phyloP scores from a whole-genome alignment of 2,113 vertebrate species.

The Oreochromis spilurus region DNA sequence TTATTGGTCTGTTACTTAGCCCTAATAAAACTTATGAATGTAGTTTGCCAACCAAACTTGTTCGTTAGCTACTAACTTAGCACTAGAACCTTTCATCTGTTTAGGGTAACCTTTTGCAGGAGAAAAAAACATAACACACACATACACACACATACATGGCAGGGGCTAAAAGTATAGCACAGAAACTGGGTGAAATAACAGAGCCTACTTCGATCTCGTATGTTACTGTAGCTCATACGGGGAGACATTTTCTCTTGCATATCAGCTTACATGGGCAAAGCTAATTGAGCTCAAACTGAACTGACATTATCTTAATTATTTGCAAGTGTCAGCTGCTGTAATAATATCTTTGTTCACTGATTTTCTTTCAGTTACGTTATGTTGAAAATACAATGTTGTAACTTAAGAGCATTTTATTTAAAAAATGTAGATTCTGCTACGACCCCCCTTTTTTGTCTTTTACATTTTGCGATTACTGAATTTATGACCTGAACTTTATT shows the following conservation, averaged over 20 bases:
- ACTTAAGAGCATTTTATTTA: background rate
- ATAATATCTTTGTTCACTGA: background rate
- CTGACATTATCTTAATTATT: background rate
- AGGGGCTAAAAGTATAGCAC: background rate
- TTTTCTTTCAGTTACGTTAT: background rate
- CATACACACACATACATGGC: background rate
- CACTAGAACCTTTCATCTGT: background rate
- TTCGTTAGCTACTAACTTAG: background rate
- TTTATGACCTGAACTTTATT: background rate
- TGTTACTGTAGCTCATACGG: background rate
- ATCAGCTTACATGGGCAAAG: background rate
- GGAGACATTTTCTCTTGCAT: background rate
- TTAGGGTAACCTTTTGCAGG: background rate
- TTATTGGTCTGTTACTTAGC: background rate
- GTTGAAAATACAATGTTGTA: background rate
- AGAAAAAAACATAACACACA: background rate
- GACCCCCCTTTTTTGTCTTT: background rate
- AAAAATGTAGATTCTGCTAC: background rate
- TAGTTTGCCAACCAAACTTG: background rate
- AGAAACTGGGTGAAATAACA: background rate
- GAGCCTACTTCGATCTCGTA: background rate
- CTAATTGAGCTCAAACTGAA: slow-evolving; percentile 5
- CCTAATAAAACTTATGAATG: background rate
- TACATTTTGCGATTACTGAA: background rate
- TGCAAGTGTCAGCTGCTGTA: background rate